Percentiles rank a stretch among this genome's conserved stretches.
Evolutionary conservation across 2,113 vertebrate species (phyloP).

Genomic region (Tupaia tana): DNA sequence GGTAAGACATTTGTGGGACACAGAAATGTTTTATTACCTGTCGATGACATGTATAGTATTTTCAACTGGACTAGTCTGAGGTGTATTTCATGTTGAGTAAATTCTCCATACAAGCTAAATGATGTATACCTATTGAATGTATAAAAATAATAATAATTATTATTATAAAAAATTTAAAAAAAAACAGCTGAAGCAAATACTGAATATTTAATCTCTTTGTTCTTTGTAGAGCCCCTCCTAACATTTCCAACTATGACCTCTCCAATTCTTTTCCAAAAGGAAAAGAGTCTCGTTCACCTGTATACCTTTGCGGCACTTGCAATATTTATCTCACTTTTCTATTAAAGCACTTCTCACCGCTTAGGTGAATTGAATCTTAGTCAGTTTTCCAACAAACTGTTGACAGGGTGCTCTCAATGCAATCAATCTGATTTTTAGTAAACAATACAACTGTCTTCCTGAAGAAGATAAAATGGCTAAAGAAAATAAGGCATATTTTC

Average conservation of each 20-base stretch:
- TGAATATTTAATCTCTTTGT: slow-evolving; percentile 28
- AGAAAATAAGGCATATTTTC: slow-evolving; percentile 10
- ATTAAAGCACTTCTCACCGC: background rate
- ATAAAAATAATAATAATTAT: no score
- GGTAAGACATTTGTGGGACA: no score
- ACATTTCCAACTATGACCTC: background rate
- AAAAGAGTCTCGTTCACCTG: background rate
- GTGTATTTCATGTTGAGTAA: no score
- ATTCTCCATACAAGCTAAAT: no score
- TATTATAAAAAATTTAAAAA: no score
- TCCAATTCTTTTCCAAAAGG: background rate
- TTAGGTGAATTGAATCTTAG: background rate
- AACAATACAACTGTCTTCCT: background rate
- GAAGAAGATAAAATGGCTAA: slow-evolving; percentile 6
- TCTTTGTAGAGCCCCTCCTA: background rate
- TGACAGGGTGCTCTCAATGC: background rate
- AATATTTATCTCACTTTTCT: background rate
- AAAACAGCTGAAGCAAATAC: slow-evolving; percentile 14
- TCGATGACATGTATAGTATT: no score
- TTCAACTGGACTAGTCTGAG: no score
- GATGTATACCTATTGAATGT: no score
- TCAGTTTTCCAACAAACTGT: background rate
- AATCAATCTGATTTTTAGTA: slow-evolving; percentile 13
- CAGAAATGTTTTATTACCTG: no score
- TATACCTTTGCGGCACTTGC: background rate